Evolutionary conservation across 2,888 invertebrate species (phyloP).

Genomic region (Agrochola lota): DNA sequence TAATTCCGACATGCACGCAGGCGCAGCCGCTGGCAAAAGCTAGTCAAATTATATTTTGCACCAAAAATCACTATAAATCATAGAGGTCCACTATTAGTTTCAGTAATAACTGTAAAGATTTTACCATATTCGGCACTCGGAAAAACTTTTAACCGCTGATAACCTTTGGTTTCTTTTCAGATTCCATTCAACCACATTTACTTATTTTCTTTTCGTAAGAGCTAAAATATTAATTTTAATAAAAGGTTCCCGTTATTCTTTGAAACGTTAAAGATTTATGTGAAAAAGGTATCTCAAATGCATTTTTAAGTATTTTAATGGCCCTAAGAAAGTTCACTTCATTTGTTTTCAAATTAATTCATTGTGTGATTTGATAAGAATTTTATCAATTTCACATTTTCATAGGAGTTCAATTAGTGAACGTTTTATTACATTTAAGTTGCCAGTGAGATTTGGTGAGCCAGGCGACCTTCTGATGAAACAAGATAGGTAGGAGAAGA

Average conservation of each 20-base stretch:
- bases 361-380: conserved; percentile 8
- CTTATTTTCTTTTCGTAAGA: conserved; percentile 38
- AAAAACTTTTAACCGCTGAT: conserved; percentile 4
- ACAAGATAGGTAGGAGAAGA: neutral
- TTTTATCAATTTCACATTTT: neutral
- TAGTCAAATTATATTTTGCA: neutral
- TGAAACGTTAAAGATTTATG: conserved; percentile 62
- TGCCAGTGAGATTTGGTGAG: neutral
- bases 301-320: conserved; percentile 54
- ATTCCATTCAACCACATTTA: conserved; percentile 32
- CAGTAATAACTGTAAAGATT: neutral
- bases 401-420: too few species aligned
- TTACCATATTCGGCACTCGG: neutral
- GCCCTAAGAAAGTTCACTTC: conserved; percentile 6
- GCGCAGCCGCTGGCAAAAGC: too few species aligned
- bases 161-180: conserved; percentile 29
- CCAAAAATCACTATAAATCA: conserved; percentile 7
- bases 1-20: too few species aligned
- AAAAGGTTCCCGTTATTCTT: conserved; percentile 54
- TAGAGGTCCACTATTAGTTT: neutral
- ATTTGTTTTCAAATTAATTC: conserved; percentile 27
- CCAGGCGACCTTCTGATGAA: neutral
- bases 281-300: conserved; percentile 54
- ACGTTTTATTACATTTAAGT: too few species aligned
- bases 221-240: conserved; percentile 42